A percentile compares a stretch with the other conserved stretches of the same genome.
Conservation (phyloP, 2,113 vertebrate genomes). For the Neolamprologus sp. region DNA sequence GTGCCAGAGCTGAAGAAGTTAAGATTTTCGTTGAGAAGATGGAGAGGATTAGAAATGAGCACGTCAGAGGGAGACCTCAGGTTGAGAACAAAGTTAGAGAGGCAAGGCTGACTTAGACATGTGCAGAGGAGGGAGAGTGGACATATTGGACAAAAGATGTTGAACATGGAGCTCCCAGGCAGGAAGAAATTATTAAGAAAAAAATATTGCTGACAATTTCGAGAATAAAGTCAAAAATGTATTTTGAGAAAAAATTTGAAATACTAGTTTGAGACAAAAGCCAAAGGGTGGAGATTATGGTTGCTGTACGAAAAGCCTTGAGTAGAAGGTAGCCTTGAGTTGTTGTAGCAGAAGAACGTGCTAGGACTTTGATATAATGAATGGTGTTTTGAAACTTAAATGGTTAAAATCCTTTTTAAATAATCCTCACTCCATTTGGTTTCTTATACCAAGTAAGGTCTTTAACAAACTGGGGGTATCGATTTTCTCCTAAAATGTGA, state of each 20-base stretch:
- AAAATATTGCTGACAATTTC: background rate
- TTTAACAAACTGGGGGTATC: background rate
- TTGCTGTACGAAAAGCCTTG: background rate
- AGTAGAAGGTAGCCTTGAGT: background rate
- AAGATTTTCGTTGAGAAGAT: background rate
- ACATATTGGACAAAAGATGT: background rate
- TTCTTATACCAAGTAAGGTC: background rate
- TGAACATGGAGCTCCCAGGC: background rate
- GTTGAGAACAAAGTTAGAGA: background rate
- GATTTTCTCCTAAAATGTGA: background rate
- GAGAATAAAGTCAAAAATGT: background rate
- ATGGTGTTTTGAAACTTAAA: background rate
- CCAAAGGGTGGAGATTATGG: background rate
- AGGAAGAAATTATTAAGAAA: background rate
- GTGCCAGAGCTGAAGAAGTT: background rate
- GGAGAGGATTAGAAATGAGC: background rate
- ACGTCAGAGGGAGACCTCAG: background rate
- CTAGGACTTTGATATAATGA: background rate
- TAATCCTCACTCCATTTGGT: background rate
- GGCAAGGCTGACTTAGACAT: background rate
- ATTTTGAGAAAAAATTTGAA: background rate
- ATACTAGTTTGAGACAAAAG: background rate
- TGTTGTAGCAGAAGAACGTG: background rate
- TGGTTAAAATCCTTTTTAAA: background rate
- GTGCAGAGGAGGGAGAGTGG: background rate